Conservation (phyloP, 1,140 invertebrate species). For the Scylla paramamosain region DNA sequence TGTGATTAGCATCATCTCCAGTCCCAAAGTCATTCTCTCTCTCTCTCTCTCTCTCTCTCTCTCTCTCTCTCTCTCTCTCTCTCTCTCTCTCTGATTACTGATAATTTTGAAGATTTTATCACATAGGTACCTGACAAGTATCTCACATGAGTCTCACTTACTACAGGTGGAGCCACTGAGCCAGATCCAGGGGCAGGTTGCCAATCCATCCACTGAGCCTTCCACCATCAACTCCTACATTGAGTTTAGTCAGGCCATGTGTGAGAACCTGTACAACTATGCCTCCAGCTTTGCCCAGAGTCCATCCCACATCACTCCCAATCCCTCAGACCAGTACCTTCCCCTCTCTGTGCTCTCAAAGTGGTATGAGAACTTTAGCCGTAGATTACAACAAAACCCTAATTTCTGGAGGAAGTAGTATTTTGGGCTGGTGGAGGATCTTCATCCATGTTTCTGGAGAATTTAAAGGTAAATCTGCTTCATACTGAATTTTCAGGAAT, state of each 20-base stretch:
- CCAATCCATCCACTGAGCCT: slow-evolving; percentile 79
- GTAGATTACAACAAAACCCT: slow-evolving; percentile 93
- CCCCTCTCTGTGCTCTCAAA: slow-evolving; percentile 92
- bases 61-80: slow-evolving; percentile 8
- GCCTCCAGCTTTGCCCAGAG: slow-evolving; percentile 92
- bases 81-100: not conserved
- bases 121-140: not conserved
- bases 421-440: not conserved
- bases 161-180: slow-evolving; percentile 81
- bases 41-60: slow-evolving; percentile 25
- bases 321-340: slow-evolving; percentile 88
- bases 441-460: not conserved
- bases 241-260: slow-evolving; percentile 95
- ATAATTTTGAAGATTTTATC: too few species aligned
- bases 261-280: slow-evolving; percentile 96
- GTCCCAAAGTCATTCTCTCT: not conserved
- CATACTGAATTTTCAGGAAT: too few species aligned
- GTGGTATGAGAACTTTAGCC: slow-evolving; percentile 96
- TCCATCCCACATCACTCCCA: slow-evolving; percentile 88
- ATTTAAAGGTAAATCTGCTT: not conserved
- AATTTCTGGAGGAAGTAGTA: slow-evolving; percentile 93
- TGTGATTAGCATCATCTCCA: not conserved
- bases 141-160: not conserved
- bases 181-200: slow-evolving; percentile 78
- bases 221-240: slow-evolving; percentile 85